Percentiles rank a stretch among this genome's conserved stretches.
Conservation (phyloP, 2,888 invertebrate genomes). For the Eueremaeus valkanovi region DNA sequence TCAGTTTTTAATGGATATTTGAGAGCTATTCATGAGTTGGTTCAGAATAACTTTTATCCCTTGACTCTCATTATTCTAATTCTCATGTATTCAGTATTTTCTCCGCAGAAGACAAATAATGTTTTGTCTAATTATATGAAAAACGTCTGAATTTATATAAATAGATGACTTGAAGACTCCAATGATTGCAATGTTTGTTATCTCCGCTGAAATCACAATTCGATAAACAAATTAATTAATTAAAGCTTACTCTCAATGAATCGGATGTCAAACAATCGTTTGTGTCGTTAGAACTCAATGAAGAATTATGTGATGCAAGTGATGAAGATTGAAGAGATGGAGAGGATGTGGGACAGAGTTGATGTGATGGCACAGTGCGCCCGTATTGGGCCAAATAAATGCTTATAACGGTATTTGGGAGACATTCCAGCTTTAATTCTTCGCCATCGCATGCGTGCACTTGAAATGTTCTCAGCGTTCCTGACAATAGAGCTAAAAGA, state of each 20-base stretch:
- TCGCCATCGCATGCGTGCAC: slow-evolving; percentile 89
- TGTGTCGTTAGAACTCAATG: neutral
- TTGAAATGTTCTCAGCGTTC: slow-evolving; percentile 84
- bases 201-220: too few species aligned
- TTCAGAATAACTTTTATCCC: too few species aligned
- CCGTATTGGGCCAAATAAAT: slow-evolving; percentile 89
- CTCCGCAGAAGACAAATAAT: too few species aligned
- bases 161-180: too few species aligned
- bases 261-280: slow-evolving; percentile 28
- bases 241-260: neutral
- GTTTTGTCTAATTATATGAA: too few species aligned
- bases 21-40: too few species aligned
- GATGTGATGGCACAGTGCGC: slow-evolving; percentile 58
- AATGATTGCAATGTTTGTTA: too few species aligned
- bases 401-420: slow-evolving; percentile 82
- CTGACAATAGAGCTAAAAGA: slow-evolving; percentile 75
- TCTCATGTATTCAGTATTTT: too few species aligned
- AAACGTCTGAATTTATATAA: too few species aligned
- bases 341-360: slow-evolving; percentile 50
- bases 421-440: slow-evolving; percentile 78
- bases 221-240: neutral
- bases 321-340: slow-evolving; percentile 37
- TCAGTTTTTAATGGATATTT: too few species aligned
- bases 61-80: too few species aligned
- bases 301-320: neutral